Evolutionary conservation across 1,140 invertebrate genomes (phyloP).

Genomic region (Drosophila triauraria): DNA sequence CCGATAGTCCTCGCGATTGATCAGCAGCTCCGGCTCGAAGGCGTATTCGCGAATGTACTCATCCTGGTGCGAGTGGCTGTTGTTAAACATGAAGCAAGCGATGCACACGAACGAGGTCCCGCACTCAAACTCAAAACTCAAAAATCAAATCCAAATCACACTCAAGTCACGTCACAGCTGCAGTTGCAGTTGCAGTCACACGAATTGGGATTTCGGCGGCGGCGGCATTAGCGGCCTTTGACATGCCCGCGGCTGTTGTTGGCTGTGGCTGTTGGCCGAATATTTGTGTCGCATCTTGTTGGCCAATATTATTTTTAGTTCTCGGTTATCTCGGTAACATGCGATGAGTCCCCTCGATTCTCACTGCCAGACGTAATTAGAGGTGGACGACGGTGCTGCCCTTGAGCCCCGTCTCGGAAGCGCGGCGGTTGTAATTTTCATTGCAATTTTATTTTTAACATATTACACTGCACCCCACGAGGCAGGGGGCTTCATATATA

Average conservation of each 20-base stretch:
- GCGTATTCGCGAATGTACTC: conserved; percentile 84
- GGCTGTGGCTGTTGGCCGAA: conserved; percentile 68
- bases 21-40: conserved; percentile 84
- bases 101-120: conserved; percentile 44
- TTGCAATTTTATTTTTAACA: conserved; percentile 70
- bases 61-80: conserved; percentile 74
- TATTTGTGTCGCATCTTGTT: conserved; percentile 81
- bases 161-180: conserved; percentile 13
- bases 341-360: conserved; percentile 29
- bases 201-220: conserved; percentile 47
- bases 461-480: conserved; percentile 14
- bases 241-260: conserved; percentile 73
- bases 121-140: conserved; percentile 33
- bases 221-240: conserved; percentile 63
- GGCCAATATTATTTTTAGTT: conserved; percentile 77
- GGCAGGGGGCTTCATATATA: not conserved
- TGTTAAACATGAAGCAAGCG: conserved; percentile 80
- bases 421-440: conserved; percentile 63
- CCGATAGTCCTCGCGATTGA: conserved; percentile 81
- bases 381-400: conserved; percentile 55
- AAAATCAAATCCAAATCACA: conserved; percentile 12
- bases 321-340: conserved; percentile 43
- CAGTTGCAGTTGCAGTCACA: conserved; percentile 44
- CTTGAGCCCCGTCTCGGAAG: conserved; percentile 62
- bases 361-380: conserved; percentile 72